Base-by-base conservation (phyloP, 2,888 invertebrate species). In the Tubulanus polymorphus region DNA sequence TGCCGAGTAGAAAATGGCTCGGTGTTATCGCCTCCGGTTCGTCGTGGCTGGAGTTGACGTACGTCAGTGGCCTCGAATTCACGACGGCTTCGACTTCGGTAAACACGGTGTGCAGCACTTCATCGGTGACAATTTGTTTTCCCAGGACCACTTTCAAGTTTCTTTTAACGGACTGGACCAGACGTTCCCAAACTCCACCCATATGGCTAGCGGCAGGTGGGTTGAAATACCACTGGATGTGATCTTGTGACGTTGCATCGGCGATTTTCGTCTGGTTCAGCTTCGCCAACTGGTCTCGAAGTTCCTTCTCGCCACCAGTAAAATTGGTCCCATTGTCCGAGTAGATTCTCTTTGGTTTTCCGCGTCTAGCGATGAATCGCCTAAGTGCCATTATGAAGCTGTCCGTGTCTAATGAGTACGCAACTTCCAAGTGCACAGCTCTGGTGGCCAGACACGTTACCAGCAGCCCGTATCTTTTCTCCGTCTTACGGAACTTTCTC, bases 1-100 rank as follows among this genome's bases (percentile, higher is more conserved):
- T 15, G 3, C 28, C 15, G 5, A 73, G 68, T 8, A 73, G 54
- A 53, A 72, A 69, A 59, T 73, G 71, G 10, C 63, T 67, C 2
- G 72, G 71, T 1, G 70, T 70, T 1, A 72, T 52, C 1, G 51
- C 37, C 25, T 51, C 37, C 3, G 29, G n/a, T 23, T 51, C 51
- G 5, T 37, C 3, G 8, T 3, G 48, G 41, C 53, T 49, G 8
- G 57, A 26, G 2, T 45, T 28, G 3, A 60, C 48, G 12, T 53
- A 29, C 2, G 53, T 53, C 10, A 53, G 3, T 10, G 53, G 53
- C n/a, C 53, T 15, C 15, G 29, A 28, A 41, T 53, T 53, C 28
- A 53, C 12, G 18, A 55, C 15, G 37, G 12, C 26, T 37, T 41
- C 48, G 10, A 51, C 49, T 26, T 29, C 30, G 27, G 35, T 23